Evolutionary conservation across 2,888 invertebrate species (phyloP).

Genomic region (Epistrophe eligans): DNA sequence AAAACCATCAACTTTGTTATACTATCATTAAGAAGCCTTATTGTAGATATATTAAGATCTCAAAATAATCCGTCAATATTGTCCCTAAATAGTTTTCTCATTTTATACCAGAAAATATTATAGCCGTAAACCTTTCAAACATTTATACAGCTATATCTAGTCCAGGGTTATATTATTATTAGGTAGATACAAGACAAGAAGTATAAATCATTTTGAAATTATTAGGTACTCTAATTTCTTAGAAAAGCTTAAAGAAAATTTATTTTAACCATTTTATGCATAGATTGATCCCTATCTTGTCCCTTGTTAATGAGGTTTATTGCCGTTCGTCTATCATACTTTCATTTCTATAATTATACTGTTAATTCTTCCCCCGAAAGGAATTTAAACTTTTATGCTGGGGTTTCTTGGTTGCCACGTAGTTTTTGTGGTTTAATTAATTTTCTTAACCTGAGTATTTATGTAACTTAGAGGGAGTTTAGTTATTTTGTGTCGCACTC

Average conservation of each 20-base stretch:
- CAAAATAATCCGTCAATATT: not conserved
- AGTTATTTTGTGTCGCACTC: not conserved
- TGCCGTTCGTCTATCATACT: not conserved
- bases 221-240: not conserved
- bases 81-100: not conserved
- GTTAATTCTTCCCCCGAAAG: not conserved
- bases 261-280: not conserved
- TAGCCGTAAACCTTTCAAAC: not conserved
- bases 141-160: not conserved
- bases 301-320: not conserved
- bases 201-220: conserved; percentile 5
- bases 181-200: not conserved
- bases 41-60: not conserved
- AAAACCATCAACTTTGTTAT: not conserved
- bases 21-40: not conserved
- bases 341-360: not conserved
- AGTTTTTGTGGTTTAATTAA: not conserved
- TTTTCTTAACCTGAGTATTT: conserved; percentile 1
- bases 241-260: not conserved
- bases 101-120: not conserved
- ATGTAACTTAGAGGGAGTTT: not conserved
- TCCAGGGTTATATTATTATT: not conserved
- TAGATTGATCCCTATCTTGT: not conserved
- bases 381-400: not conserved
- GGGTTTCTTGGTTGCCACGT: not conserved